Conservation (phyloP, 2,113 vertebrate genomes). For the Seriola aureovittata region DNA sequence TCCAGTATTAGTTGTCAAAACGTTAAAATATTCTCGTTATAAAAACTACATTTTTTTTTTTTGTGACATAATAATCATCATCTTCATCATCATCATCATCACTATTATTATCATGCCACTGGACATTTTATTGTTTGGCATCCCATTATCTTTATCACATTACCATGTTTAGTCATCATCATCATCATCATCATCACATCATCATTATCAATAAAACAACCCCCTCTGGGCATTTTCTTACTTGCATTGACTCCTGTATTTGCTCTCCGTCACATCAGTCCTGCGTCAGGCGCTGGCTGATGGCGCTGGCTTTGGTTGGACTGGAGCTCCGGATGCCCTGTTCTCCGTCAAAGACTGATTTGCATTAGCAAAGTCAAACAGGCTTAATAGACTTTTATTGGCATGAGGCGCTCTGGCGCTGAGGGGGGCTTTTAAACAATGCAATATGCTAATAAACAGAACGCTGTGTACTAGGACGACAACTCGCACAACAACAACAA, state of each 20-base stretch:
- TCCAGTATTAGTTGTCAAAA: neutral
- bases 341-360: slow-evolving; percentile 59
- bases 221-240: slow-evolving; percentile 27
- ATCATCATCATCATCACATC: slow-evolving; percentile 13
- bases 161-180: slow-evolving; percentile 11
- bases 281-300: slow-evolving; percentile 33
- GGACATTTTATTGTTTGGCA: slow-evolving; percentile 22
- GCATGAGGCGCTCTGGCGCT: slow-evolving; percentile 41
- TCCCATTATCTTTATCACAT: slow-evolving; percentile 33
- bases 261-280: slow-evolving; percentile 53
- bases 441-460: slow-evolving; percentile 66
- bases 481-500: slow-evolving; percentile 32
- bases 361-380: slow-evolving; percentile 77
- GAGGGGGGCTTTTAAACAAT: slow-evolving; percentile 66
- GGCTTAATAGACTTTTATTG: slow-evolving; percentile 75
- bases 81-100: neutral
- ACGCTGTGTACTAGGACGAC: slow-evolving; percentile 49
- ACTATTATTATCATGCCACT: neutral
- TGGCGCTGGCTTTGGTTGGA: slow-evolving; percentile 21
- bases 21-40: neutral
- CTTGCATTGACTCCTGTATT: slow-evolving; percentile 46
- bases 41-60: neutral
- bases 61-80: neutral
- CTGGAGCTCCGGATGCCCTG: slow-evolving; percentile 27
- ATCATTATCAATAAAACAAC: slow-evolving; percentile 37